phyloP scores from a whole-genome alignment of 35 echinoderm and acorn worm species.

The Strongylocentrotus purpuratus region DNA sequence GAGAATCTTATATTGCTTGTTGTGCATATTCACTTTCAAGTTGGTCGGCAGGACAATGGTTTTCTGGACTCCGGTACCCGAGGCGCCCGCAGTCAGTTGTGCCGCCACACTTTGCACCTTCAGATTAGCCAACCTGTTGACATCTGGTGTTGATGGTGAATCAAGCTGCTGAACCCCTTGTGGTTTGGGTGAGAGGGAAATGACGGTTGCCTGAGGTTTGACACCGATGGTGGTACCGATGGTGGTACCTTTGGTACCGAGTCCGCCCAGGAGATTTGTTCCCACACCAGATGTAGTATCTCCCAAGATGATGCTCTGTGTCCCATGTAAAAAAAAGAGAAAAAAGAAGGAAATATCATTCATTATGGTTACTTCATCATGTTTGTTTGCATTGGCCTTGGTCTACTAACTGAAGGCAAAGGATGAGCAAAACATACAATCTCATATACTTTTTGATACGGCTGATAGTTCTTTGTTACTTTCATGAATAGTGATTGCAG shows the following conservation, averaged over 20 bases:
- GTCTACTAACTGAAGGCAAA: neutral
- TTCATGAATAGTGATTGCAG: no score
- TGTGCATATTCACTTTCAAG: constrained; percentile 26
- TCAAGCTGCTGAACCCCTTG: neutral
- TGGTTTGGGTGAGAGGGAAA: neutral
- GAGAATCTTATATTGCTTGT: constrained; percentile 26
- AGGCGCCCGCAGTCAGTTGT: neutral
- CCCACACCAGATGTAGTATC: neutral
- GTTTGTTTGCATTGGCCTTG: neutral
- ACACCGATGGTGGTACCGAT: neutral
- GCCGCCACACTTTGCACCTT: neutral
- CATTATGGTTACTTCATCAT: neutral
- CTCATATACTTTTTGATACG: no score
- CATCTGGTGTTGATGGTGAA: neutral
- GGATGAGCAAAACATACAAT: no score
- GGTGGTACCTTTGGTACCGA: neutral
- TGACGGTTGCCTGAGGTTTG: neutral
- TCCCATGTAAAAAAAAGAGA: neutral
- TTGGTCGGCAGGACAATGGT: constrained; percentile 33
- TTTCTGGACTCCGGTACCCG: neutral
- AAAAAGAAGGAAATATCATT: neutral
- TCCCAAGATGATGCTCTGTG: neutral
- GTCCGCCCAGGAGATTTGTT: neutral
- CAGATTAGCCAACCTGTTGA: neutral
- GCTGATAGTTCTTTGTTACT: no score